Base-by-base conservation (phyloP, 2,113 vertebrate species). In the Athene noctua region DNA sequence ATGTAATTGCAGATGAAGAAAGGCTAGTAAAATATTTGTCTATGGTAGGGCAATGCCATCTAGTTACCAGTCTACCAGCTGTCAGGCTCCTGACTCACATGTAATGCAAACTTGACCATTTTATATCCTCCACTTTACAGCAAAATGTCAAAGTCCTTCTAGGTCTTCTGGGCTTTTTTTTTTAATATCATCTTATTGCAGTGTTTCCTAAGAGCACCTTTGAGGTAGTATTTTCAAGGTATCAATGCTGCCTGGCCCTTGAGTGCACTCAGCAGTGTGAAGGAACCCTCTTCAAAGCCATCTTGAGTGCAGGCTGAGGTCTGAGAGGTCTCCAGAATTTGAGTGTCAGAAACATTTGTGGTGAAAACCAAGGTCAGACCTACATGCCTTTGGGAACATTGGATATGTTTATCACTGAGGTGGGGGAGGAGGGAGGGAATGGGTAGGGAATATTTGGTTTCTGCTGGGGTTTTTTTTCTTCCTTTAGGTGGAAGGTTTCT, bases 11-110 rank as follows among this genome's bases (percentile, higher is more conserved):
- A 80, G 89, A 44, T 2, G n/a, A 62, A 97, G 79, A 38, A 75
- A 80, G 44, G 71, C 61, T 88, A 47, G 27, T 94, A 86, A 88
- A 95, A 96, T 96, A 92, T 96, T 96, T 94, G 88, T 96, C 93
- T 90, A 84, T 93, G 82, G 88, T 73, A 96, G 85, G 83, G 91
- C 82, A 86, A 40, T 93, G 77, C 82, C 84, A 87, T 96, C 86
- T 68, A 71, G 44, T 94, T 88, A 78, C 80, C 68, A 91, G 80
- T 68, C 75, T 94, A 81, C 94, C 92, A 95, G 73, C 95, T 96
- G 93, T 94, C 73, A 92, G 80, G 18, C 23, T 94, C 8, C 73
- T 92, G 86, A 91, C 70, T 94, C 90, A 93, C 61, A 9, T 30
- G 66, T 88, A 71, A 38, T 57, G 25, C 83, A 88, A 94, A 94